Conservation (phyloP, 2,888 invertebrate genomes). For the Epinotia nisella region DNA sequence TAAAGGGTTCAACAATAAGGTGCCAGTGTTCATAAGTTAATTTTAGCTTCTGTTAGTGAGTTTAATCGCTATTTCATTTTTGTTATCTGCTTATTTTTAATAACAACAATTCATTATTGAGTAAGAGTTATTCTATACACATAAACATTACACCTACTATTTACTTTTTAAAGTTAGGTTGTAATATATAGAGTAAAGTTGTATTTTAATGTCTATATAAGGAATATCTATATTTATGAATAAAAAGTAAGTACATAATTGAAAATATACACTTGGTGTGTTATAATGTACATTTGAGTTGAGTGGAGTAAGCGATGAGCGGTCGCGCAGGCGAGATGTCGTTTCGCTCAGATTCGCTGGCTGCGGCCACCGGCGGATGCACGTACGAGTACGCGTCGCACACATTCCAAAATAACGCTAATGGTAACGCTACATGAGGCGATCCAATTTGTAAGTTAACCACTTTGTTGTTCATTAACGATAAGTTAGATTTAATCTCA, state of each 20-base stretch:
- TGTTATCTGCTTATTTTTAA: slow-evolving; percentile 59
- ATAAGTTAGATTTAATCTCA: slow-evolving; percentile 83
- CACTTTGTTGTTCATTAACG: slow-evolving; percentile 84
- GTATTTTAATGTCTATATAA: slow-evolving; percentile 73
- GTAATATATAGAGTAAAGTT: slow-evolving; percentile 71
- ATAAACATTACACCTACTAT: slow-evolving; percentile 74
- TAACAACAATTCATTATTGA: slow-evolving; percentile 59
- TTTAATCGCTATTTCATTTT: slow-evolving; percentile 56
- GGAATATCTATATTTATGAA: slow-evolving; percentile 81
- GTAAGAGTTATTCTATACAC: slow-evolving; percentile 62
- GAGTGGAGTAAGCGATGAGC: slow-evolving; percentile 65
- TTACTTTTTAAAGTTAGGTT: slow-evolving; percentile 74
- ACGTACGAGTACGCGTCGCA: slow-evolving; percentile 69
- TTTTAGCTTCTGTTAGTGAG: slow-evolving; percentile 55
- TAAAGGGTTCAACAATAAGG: slow-evolving; percentile 62
- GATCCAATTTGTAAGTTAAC: slow-evolving; percentile 79
- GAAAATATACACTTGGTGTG: slow-evolving; percentile 74
- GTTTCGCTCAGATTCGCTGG: slow-evolving; percentile 74
- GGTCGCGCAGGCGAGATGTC: slow-evolving; percentile 55
- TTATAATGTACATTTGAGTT: slow-evolving; percentile 81
- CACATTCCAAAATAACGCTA: slow-evolving; percentile 82
- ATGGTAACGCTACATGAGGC: slow-evolving; percentile 72
- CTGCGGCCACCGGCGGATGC: slow-evolving; percentile 18
- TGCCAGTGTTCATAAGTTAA: slow-evolving; percentile 70
- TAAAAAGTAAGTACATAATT: slow-evolving; percentile 73